A percentile compares a stretch with the other conserved stretches of the same genome.
Evolutionary conservation across 1,140 invertebrate species (phyloP).

Genomic region (Papilio polytes): DNA sequence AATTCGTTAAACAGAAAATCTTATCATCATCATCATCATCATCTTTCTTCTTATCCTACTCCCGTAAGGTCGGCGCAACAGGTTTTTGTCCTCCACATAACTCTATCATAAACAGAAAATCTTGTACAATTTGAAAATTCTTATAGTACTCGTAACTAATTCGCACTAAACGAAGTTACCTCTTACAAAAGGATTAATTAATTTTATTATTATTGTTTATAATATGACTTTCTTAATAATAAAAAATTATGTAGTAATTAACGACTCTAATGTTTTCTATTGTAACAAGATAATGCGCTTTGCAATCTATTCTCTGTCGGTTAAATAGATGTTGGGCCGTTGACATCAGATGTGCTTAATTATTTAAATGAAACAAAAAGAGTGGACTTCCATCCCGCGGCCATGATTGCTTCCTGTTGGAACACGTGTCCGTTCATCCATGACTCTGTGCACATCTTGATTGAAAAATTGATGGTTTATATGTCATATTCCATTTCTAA

Average conservation of each 20-base stretch:
- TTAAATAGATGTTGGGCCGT: constrained; percentile 45
- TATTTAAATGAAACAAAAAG: constrained; percentile 68
- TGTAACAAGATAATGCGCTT: not conserved
- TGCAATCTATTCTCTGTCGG: constrained; percentile 3
- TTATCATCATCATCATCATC: too few relatives aligned
- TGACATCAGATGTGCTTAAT: constrained; percentile 58
- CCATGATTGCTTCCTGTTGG: constrained; percentile 70
- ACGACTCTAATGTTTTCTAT: not conserved
- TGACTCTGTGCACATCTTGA: constrained; percentile 54
- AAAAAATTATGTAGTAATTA: not conserved
- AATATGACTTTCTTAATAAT: not conserved
- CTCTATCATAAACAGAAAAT: too few relatives aligned
- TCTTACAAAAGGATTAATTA: too few relatives aligned
- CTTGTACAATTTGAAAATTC: too few relatives aligned
- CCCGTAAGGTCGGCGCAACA: too few relatives aligned
- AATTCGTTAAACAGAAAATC: too few relatives aligned
- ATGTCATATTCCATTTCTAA: constrained; percentile 39
- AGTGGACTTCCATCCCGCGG: constrained; percentile 51
- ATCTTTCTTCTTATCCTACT: too few relatives aligned
- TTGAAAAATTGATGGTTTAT: constrained; percentile 52
- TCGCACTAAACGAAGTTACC: too few relatives aligned
- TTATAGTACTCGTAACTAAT: too few relatives aligned
- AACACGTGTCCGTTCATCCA: constrained; percentile 65
- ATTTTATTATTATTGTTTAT: not conserved
- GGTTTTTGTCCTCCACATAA: too few relatives aligned